These are phyloP conservation scores for Scaptomyza parva DNA, from an alignment of 2,888 invertebrate genomes.

Conservation along the genomic window DNA sequence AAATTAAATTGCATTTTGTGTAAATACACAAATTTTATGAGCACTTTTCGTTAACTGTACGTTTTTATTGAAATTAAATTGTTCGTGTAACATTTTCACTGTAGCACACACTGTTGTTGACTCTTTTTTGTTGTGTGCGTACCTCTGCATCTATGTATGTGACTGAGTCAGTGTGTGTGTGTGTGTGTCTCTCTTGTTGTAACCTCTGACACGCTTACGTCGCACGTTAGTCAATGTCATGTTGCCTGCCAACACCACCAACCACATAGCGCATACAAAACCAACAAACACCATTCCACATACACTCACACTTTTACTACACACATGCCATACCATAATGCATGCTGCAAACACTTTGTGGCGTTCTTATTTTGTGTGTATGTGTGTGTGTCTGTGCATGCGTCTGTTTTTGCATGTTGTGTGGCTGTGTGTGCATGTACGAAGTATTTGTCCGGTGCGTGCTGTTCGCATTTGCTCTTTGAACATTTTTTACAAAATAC, in stretches of 20 bases:
- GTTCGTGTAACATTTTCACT: slow-evolving; percentile 71
- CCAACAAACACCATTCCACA: slow-evolving; percentile 3
- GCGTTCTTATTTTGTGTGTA: slow-evolving; percentile 21
- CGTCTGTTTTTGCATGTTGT: slow-evolving; percentile 5
- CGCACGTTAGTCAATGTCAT: slow-evolving; percentile 64
- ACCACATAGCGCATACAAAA: slow-evolving; percentile 21
- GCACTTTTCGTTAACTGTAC: slow-evolving; percentile 45
- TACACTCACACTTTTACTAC: slow-evolving; percentile 7
- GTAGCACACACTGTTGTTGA: slow-evolving; percentile 61
- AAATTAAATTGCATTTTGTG: slow-evolving; percentile 64
- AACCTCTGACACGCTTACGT: slow-evolving; percentile 48
- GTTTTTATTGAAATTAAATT: slow-evolving; percentile 78
- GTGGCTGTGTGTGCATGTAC: slow-evolving; percentile 44
- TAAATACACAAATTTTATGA: slow-evolving; percentile 49
- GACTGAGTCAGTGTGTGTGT: slow-evolving; percentile 17
- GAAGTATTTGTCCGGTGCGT: slow-evolving; percentile 56
- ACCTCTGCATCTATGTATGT: slow-evolving; percentile 3
- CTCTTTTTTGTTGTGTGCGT: slow-evolving; percentile 12
- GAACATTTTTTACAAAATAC: slow-evolving; percentile 32
- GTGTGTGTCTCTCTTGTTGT: slow-evolving; percentile 22
- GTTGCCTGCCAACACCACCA: slow-evolving; percentile 50
- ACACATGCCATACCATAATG: slow-evolving; percentile 7
- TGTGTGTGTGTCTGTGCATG: slow-evolving; percentile 9
- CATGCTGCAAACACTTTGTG: slow-evolving; percentile 42
- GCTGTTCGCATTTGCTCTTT: slow-evolving; percentile 51